These are phyloP conservation scores for Drosophila simulans DNA, from an alignment of 1,140 invertebrate species.

Conservation along the genomic window DNA sequence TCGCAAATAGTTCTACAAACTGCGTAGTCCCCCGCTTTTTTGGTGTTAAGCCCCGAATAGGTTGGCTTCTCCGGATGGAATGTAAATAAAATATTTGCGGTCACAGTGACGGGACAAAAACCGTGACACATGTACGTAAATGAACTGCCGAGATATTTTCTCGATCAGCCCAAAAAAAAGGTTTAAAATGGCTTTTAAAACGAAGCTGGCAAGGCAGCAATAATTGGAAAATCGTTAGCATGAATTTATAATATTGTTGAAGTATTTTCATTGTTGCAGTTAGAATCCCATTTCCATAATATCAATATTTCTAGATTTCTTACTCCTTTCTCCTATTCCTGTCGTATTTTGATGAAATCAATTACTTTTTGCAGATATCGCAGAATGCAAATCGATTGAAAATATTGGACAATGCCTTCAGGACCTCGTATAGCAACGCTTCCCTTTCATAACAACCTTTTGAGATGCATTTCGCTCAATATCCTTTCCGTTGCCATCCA, in stretches of 20 bases:
- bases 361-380: not conserved
- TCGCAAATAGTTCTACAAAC: constrained; percentile 29
- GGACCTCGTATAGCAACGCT: not conserved
- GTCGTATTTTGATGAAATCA: not conserved
- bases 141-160: constrained; percentile 1
- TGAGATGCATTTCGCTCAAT: constrained; percentile 18
- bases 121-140: constrained; percentile 4
- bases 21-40: constrained; percentile 9
- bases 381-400: constrained; percentile 5
- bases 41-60: constrained; percentile 23
- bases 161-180: not conserved
- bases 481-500: constrained; percentile 6
- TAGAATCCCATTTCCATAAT: not conserved
- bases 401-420: constrained; percentile 1
- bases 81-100: constrained; percentile 18
- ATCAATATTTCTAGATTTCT: not conserved
- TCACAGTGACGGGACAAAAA: not conserved
- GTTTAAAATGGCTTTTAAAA: not conserved
- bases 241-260: not conserved
- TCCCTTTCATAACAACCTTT: constrained; percentile 6
- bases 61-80: constrained; percentile 6
- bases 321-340: not conserved
- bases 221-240: not conserved
- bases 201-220: not conserved
- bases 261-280: too few species aligned